Base-by-base conservation (phyloP, 2,113 vertebrate genomes). In the Monarcha castaneiventris region DNA sequence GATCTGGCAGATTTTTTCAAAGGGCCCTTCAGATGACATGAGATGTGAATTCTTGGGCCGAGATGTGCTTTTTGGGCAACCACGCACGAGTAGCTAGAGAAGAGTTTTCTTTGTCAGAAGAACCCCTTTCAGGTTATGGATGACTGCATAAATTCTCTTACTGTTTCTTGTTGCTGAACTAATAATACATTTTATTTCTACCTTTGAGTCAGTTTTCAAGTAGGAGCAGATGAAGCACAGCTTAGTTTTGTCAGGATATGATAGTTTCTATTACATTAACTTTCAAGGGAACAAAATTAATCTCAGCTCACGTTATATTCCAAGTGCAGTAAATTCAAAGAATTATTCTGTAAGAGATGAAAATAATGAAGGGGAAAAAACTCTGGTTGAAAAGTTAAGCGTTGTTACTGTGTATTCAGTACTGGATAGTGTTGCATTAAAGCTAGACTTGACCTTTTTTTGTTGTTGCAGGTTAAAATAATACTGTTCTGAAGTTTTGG, bases 141-240 rank as follows among this genome's bases (percentile, higher is more conserved):
- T 92, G 81, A 79, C 55, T 86, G 35, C 86, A 69, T 76, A 52
- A 84, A 93, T 85, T 96, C 41, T 93, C 44, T 64, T 83, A 44
- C 48, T 91, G 32, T 76, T 95, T 94, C 64, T 95, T 11, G 17
- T 41, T 85, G 39, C 73, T 89, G 51, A 85, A 91, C 81, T 95
- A 93, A 89, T 90, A 95, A 79, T 81, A 86, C n/a, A 63, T 88
- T 94, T 94, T 93, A 82, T 86, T 93, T 94, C 52, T 77, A 61
- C 33, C 35, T 81, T 95, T 82, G 58, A 92, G 66, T 89, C 49
- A 82, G 49, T 61, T 97, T 94, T 35, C 51, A 94, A 79, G 84
- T 74, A 79, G 56, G 12, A 96, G 44, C 78, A 78, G 72, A 75
- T 93, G 91, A 96, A 96, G 66, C 62, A 84, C 61, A 74, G 58